These are phyloP conservation scores for Sylvilagus bachmani DNA, from an alignment of 2,113 vertebrate species.

Conservation along the genomic window DNA sequence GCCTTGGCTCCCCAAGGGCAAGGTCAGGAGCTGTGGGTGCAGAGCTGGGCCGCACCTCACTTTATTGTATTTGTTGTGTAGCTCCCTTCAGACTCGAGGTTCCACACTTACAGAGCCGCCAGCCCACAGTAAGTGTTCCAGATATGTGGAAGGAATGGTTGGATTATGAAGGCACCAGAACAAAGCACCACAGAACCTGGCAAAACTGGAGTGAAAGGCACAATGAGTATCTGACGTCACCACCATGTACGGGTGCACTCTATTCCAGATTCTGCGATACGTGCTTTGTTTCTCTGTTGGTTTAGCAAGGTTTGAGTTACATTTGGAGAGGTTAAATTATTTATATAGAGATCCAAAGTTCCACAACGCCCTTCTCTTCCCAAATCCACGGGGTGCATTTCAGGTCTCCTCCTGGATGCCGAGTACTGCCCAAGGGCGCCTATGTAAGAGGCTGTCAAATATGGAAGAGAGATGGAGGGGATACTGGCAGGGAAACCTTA, in stretches of 20 bases:
- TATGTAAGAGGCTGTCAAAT: background rate
- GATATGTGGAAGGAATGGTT: background rate
- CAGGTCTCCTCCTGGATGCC: background rate
- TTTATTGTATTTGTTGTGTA: background rate
- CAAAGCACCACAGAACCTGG: background rate
- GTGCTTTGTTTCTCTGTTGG: background rate
- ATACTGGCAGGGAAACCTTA: background rate
- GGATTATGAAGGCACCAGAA: conserved; percentile 4
- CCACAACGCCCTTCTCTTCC: background rate
- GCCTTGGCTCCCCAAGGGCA: background rate
- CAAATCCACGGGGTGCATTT: background rate
- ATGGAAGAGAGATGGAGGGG: background rate
- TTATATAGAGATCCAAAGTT: background rate
- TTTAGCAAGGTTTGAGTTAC: background rate
- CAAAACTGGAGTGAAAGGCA: background rate
- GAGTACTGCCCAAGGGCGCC: background rate
- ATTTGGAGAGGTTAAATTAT: background rate
- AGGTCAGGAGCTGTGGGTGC: background rate
- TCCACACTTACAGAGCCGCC: background rate
- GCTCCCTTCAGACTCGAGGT: background rate
- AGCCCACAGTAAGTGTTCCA: background rate
- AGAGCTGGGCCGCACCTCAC: background rate
- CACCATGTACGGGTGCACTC: background rate
- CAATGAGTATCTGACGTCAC: background rate
- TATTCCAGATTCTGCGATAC: background rate